Evolutionary conservation across 2,113 vertebrate genomes (phyloP), one percentile per base, ranked within the genome.

Genomic region (Phainopepla nitens): DNA sequence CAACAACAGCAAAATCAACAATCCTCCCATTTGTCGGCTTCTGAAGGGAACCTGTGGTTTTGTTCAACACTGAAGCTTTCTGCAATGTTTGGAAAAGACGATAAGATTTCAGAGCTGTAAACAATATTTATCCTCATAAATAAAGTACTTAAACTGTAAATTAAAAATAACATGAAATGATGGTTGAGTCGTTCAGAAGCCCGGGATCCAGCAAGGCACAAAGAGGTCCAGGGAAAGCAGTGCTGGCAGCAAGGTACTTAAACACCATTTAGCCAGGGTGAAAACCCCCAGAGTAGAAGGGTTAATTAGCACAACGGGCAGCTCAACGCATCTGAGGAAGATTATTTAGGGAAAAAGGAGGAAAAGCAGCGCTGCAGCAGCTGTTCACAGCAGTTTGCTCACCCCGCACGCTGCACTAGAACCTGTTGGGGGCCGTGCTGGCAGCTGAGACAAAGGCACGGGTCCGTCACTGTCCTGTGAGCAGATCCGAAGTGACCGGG

Each of bases 351-450:
- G 2, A 21, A 35, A 23, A 11, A 6, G 4, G 24, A 15, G 10
- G 16, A 29, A 23, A 31, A 21, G 2, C 41, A 7, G 17, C 1
- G 8, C 14, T 42, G 39, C 44, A 57, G 25, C 45, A 66, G 71
- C 70, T 44, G 58, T 2, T 6, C 13, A 0, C 16, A n/a, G 21
- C 3, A 31, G 19, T 22, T 53, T 21, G 10, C 66, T 88, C 78
- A 56, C 41, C 57, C 65, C 3, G 1, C 2, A 3, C 0, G 0
- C 51, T 27, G 17, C 65, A 49, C 14, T 17, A 69, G 75, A 91
- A 66, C 72, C 41, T 49, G 27, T 47, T 7, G 3, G 76, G 71
- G 47, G 76, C 62, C 1, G 2, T 1, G 77, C 61, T 62, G 82
- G 79, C 41, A 54, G 25, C 9, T 0, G 56, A 56, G 53, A 64